Base-by-base conservation (phyloP, 2,888 invertebrate species). In the Drosophila tanythrix region DNA sequence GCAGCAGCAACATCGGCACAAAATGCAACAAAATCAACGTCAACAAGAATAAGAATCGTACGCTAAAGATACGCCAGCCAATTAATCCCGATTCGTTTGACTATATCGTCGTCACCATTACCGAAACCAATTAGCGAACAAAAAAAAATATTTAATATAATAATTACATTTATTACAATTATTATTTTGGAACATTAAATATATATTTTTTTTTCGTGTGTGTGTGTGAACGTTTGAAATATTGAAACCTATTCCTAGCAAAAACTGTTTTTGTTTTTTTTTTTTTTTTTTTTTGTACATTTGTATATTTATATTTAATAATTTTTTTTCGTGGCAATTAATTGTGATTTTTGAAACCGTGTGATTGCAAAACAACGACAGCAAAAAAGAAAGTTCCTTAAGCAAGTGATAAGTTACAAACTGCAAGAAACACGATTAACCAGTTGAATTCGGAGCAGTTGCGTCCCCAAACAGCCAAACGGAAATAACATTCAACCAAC, bases 371-470 rank as follows among this genome's bases (percentile, higher is more conserved):
- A 89, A 74, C 56, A 79, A 78, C 73, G 48, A 76, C 43, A 76
- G 55, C 67, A 75, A 64, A 62, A 69, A 76, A 83, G 74, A 91
- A 90, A 90, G 90, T 90, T 90, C 89, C 91, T 90, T 83, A 82
- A 88, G 75, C 67, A 81, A 76, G 87, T 89, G 91, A 91, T 91
- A 90, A 85, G 57, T 66, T 70, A 50, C 43, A 46, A 70, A 63
- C 60, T 55, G 52, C 52, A 31, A 46, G 52, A 21, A 57, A 38
- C 18, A 36, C 60, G 61, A 48, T 36, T 40, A 62, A 15, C 21
- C 43, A n/a, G 38, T 51, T 31, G 15, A 38, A 48, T 38, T 38
- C 36, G 58, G 11, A 48, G 36, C 56, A 48, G 48, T 35, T 57
- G 29, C 57, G n/a, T 18, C 40, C 38, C n/a, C 31, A 25, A 55